Evolutionary conservation across 2,888 invertebrate species (phyloP).

Genomic region (Pyrrhosoma nymphula): DNA sequence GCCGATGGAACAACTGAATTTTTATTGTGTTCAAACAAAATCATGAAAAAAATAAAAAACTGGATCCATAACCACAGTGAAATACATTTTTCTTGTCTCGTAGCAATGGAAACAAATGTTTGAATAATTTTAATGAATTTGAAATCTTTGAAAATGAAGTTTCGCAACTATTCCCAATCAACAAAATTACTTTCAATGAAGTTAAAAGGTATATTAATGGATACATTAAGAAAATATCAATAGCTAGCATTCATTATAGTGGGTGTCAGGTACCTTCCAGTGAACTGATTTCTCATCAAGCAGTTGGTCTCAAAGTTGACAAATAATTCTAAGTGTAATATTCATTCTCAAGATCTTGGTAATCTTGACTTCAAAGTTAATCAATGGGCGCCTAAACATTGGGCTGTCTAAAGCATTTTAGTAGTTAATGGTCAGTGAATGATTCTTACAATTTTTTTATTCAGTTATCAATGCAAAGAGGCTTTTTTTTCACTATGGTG

Average conservation of each 20-base stretch:
- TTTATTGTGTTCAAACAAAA: neutral
- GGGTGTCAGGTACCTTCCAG: neutral
- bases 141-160: neutral
- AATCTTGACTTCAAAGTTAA: neutral
- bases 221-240: neutral
- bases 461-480: neutral
- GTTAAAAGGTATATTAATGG: neutral
- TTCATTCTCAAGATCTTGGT: neutral
- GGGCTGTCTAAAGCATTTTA: neutral
- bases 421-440: neutral
- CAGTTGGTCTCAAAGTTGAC: neutral
- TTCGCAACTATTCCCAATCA: neutral
- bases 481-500: neutral
- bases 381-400: neutral
- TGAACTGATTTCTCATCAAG: neutral
- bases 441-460: neutral
- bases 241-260: slow-evolving; percentile 8
- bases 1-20: neutral
- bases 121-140: neutral
- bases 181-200: neutral
- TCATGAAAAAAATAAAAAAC: neutral
- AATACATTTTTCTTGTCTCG: neutral
- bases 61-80: neutral
- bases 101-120: neutral
- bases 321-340: slow-evolving; percentile 1